Evolutionary conservation across 2,797 vertebrate species (phyloP), one percentile per base, ranked within the genome.

Genomic region (Margarornis squamiger): DNA sequence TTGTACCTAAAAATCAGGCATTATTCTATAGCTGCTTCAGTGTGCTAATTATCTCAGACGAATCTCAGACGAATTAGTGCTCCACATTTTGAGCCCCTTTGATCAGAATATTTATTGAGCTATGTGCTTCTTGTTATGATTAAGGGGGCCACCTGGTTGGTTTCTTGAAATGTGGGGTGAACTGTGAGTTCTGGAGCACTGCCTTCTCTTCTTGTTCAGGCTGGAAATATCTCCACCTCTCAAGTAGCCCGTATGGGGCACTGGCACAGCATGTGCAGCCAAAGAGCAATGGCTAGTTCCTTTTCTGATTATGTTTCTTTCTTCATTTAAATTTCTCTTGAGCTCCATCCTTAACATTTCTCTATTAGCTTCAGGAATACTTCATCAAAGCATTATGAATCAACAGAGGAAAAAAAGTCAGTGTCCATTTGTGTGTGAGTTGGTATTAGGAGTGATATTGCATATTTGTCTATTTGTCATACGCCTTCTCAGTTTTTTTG

Each of bases 181-280:
- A 71, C 5, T 10, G 4, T 38, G 30, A 36, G 29, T 29, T 80
- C 18, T 62, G 23, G 6, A 62, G 43, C 36, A 26, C 3, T 61
- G 26, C 6, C 9, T 74, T 58, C 21, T 79, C 17, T 54, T 75
- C 46, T 71, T 59, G 11, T 20, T 12, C 12, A 41, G 49, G 26
- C 23, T 62, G 16, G 14, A 41, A 76, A 12, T 10, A 48, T 21
- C 29, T 67, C 27, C 27, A 73, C 10, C 39, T 49, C 36, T 70
- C 46, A 45, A 30, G n/a, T n/a, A 65, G 7, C 14, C 39, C 0
- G 0, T 38, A 34, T 13, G 8, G 29, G 20, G 15, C 3, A 1
- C 26, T 61, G 20, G 13, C 12, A 66, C 20, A 49, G 24, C 22
- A 39, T 17, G 12, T n/a, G 26, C 16, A 55, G 17, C 9, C 29